Evolutionary conservation across 1,140 invertebrate species (phyloP).

Genomic region (Himalopsyche phryganea): DNA sequence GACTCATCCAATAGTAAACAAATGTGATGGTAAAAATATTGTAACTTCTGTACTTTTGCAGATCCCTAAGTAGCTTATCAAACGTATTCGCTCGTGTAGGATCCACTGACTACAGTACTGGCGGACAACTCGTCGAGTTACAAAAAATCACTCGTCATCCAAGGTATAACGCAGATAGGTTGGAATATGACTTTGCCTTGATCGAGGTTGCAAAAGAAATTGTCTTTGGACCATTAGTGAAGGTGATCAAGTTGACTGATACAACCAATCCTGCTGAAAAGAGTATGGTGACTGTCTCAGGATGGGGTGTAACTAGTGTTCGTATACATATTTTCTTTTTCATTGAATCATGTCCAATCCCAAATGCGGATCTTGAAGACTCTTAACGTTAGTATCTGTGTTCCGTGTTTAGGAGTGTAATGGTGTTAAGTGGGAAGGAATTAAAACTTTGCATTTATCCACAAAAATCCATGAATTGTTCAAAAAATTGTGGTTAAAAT

Average conservation of each 20-base stretch:
- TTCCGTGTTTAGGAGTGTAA: too few relatives aligned
- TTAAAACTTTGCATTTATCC: too few relatives aligned
- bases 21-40: too few relatives aligned
- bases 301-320: slow-evolving; percentile 23
- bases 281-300: slow-evolving; percentile 21
- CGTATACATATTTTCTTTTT: slow-evolving; percentile 1
- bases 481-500: too few relatives aligned
- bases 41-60: too few relatives aligned
- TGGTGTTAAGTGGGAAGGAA: too few relatives aligned
- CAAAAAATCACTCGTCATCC: slow-evolving; percentile 37
- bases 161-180: slow-evolving; percentile 35
- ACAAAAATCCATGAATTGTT: too few relatives aligned
- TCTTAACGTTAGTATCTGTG: too few relatives aligned
- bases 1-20: too few relatives aligned
- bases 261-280: slow-evolving; percentile 8
- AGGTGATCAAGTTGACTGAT: slow-evolving; percentile 9
- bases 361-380: too few relatives aligned
- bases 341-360: background rate
- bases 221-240: slow-evolving; percentile 6
- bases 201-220: slow-evolving; percentile 30
- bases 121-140: slow-evolving; percentile 36
- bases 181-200: slow-evolving; percentile 52
- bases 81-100: slow-evolving; percentile 22
- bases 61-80: background rate
- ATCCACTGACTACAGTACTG: slow-evolving; percentile 23